Evolutionary conservation across 2,797 vertebrate species (phyloP), one percentile per base, ranked within the genome.

Genomic region (Parauchenoglanis punctatus): DNA sequence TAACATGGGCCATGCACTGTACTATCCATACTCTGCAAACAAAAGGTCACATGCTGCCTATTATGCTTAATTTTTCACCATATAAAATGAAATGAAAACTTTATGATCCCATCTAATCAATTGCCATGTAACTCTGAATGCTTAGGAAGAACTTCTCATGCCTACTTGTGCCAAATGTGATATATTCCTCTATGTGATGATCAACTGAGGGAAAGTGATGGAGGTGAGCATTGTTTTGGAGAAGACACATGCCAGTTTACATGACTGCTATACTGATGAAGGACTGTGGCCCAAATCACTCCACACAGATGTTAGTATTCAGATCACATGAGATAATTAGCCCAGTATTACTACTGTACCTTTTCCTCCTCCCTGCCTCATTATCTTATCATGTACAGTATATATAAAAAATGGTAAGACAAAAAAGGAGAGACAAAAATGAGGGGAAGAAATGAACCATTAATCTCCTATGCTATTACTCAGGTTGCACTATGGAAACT

Each of bases 301-400:
- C 88, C 86, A 89, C 77, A 68, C 67, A 87, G 89, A 87, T 91
- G 89, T 92, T 87, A 92, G 81, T 88, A 92, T 93, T 91, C 86
- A 90, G 88, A 88, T 88, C 77, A 81, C 76, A 83, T 82, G 85
- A 91, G 89, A 91, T 94, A 93, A 95, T 93, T 93, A 93, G 90
- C 90, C 90, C 81, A 82, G 72, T 88, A 92, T 94, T 92, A 93
- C 86, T 89, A 89, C 72, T 70, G 75, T n/a, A 20, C 40, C 25
- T 81, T 28, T 31, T 46, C 58, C 35, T 87, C 85, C 72, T 73
- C 80, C 52, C 86, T 81, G 86, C 83, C 88, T 93, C 88, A 93
- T 93, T 93, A 93, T 92, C 88, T 88, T 88, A 86, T 88, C 84
- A 85, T 81, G 81, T 86, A 86, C 86, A 88, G 15, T n/a, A 65